A percentile compares a stretch with the other conserved stretches of the same genome.
Conservation (phyloP, 2,888 invertebrate species). For the Epinotia nisella region DNA sequence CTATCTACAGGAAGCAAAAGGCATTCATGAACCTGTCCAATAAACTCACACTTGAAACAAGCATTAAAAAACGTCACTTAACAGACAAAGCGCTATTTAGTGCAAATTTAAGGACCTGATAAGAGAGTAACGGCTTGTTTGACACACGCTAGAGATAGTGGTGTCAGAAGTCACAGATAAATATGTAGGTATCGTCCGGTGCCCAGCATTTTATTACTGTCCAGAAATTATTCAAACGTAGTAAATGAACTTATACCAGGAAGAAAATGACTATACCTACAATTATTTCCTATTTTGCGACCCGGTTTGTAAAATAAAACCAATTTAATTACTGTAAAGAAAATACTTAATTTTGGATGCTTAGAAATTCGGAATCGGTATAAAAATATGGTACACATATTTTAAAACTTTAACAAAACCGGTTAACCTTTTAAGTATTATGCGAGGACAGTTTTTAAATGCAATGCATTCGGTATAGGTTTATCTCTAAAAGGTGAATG, state of each 20-base stretch:
- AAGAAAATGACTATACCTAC: too few relatives aligned
- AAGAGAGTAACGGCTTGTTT: slow-evolving; percentile 31
- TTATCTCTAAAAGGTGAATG: slow-evolving; percentile 21
- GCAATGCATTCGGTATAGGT: slow-evolving; percentile 2
- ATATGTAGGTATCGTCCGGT: slow-evolving; percentile 29
- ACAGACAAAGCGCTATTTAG: slow-evolving; percentile 34
- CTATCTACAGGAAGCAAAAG: slow-evolving; percentile 23
- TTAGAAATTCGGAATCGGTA: background rate
- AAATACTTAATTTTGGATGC: background rate
- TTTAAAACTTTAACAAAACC: background rate
- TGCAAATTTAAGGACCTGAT: slow-evolving; percentile 30
- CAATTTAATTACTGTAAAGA: background rate
- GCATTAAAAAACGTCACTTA: slow-evolving; percentile 16
- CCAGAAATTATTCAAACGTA: slow-evolving; percentile 8
- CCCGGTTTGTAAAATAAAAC: too few relatives aligned
- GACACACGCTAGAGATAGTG: slow-evolving; percentile 26
- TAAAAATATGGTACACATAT: background rate
- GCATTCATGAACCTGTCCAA: slow-evolving; percentile 14
- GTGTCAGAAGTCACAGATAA: slow-evolving; percentile 24
- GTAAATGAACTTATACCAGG: background rate
- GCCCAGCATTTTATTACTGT: slow-evolving; percentile 8
- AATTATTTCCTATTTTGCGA: too few relatives aligned
- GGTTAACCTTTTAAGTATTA: slow-evolving; percentile 7
- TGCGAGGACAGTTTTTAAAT: slow-evolving; percentile 13
- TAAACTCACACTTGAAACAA: slow-evolving; percentile 18